phyloP scores from a whole-genome alignment of 2,113 vertebrate genomes.

The Odocoileus hemionus region DNA sequence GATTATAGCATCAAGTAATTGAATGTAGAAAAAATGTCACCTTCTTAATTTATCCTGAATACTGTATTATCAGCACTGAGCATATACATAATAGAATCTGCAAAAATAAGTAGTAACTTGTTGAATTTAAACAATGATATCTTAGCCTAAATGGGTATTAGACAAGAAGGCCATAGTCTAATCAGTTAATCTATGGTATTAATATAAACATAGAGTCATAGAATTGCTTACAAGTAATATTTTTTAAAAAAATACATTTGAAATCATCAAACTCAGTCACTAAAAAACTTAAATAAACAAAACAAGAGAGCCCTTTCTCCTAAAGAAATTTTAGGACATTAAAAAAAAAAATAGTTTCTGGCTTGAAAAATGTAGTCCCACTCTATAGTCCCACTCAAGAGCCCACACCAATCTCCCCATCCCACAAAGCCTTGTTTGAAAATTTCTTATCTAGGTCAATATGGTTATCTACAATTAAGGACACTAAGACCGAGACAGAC shows the following conservation, averaged over 20 bases:
- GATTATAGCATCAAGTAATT: not conserved
- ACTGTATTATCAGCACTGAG: not conserved
- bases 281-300: not conserved
- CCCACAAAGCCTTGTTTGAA: not conserved
- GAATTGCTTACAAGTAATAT: not conserved
- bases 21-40: not conserved
- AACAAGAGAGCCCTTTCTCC: not conserved
- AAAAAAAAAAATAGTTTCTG: not conserved
- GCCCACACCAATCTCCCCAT: not conserved
- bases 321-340: not conserved
- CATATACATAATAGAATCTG: not conserved
- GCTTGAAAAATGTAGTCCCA: not conserved
- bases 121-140: not conserved
- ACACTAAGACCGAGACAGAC: not conserved
- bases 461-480: not conserved
- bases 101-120: not conserved
- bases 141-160: not conserved
- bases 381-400: not conserved
- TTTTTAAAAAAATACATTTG: not conserved
- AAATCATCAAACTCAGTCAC: not conserved
- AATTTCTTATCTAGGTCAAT: not conserved
- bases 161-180: not conserved
- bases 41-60: not conserved
- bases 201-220: not conserved
- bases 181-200: not conserved